Evolutionary conservation across 2,113 vertebrate species (phyloP).

Genomic region (Rhabdornis inornatus): DNA sequence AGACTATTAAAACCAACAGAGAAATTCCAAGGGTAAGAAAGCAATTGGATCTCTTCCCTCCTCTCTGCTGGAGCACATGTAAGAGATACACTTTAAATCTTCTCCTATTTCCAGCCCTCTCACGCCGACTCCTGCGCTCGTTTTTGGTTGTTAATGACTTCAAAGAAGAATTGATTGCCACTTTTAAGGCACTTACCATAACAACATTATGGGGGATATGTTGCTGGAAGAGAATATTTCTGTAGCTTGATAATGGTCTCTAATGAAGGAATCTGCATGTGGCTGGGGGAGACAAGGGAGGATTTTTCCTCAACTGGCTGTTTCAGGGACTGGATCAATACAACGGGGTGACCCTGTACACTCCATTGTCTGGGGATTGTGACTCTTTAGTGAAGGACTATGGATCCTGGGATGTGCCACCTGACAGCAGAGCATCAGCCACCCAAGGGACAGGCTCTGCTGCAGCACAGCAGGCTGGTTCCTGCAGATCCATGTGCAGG

Average conservation of each 20-base stretch:
- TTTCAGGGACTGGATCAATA: background rate
- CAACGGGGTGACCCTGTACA: background rate
- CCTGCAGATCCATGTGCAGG: background rate
- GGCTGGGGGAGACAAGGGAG: background rate
- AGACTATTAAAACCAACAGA: conserved; percentile 45
- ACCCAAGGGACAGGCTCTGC: background rate
- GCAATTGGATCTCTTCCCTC: conserved; percentile 26
- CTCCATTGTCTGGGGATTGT: background rate
- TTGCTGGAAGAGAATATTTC: background rate
- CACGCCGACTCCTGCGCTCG: background rate
- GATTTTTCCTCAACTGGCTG: background rate
- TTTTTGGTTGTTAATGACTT: conserved; percentile 11
- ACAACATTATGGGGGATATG: background rate
- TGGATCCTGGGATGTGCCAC: background rate
- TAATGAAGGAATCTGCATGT: background rate
- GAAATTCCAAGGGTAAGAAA: conserved; percentile 27
- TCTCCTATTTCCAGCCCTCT: background rate
- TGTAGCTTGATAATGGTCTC: background rate
- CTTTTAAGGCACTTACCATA: conserved; percentile 13
- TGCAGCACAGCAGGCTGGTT: background rate
- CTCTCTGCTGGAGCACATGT: background rate
- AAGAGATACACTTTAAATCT: conserved; percentile 19
- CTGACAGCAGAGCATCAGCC: background rate
- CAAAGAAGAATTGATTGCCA: conserved; percentile 3
- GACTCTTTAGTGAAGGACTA: background rate